These are phyloP conservation scores for Chiloscyllium punctatum DNA, from an alignment of 2,797 vertebrate species.

Conservation along the genomic window DNA sequence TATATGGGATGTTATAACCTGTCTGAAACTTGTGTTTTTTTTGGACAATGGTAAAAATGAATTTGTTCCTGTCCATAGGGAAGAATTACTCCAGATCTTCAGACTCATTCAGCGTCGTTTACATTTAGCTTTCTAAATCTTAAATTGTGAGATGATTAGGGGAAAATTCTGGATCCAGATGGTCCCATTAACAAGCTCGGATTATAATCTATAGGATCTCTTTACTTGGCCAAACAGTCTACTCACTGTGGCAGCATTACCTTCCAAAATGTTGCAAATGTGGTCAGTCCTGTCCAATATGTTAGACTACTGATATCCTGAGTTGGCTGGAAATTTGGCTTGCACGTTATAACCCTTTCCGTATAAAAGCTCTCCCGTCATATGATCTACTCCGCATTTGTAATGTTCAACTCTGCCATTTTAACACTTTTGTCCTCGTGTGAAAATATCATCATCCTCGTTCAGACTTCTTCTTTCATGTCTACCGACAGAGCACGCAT, in stretches of 20 bases:
- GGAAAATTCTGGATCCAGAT: not conserved
- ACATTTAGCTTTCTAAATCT: not conserved
- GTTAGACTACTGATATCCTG: not conserved
- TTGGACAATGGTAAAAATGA: not conserved
- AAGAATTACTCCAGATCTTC: not conserved
- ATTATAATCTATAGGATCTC: not conserved
- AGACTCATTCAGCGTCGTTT: not conserved
- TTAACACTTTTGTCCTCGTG: not conserved
- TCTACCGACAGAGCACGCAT: not conserved
- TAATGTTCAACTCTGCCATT: not conserved
- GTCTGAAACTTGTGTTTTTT: not conserved
- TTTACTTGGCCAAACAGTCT: not conserved
- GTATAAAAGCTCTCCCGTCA: not conserved
- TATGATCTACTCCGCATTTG: not conserved
- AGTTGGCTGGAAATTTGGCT: not conserved
- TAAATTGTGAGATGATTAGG: not conserved
- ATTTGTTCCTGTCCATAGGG: not conserved
- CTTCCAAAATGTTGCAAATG: not conserved
- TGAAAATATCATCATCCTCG: not conserved
- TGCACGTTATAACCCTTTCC: not conserved
- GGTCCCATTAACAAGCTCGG: not conserved
- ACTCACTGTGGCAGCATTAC: not conserved
- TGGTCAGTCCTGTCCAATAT: not conserved
- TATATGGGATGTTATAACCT: not conserved
- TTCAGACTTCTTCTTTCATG: not conserved